These are phyloP conservation scores for Eolophus roseicapilla DNA, from an alignment of 2,113 vertebrate genomes.

Conservation along the genomic window DNA sequence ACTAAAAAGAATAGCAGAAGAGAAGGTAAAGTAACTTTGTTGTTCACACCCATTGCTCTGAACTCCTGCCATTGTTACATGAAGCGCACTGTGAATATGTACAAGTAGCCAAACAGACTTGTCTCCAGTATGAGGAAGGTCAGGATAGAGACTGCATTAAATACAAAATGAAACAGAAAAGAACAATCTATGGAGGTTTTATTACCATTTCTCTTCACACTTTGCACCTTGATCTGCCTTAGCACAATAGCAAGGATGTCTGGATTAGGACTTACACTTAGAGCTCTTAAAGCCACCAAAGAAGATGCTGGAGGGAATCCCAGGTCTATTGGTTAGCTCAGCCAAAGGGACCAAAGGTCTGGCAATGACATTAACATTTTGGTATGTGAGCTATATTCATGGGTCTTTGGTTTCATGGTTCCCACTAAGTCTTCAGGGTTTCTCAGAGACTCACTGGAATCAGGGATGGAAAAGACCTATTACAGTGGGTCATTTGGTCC, in stretches of 20 bases:
- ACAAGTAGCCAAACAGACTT: rapidly evolving
- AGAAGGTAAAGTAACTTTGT: background rate
- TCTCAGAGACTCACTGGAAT: constrained; percentile 10
- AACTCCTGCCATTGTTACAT: background rate
- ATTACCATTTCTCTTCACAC: background rate
- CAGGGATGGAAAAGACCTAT: constrained; percentile 5
- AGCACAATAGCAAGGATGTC: background rate
- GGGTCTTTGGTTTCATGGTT: background rate
- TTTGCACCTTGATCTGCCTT: background rate
- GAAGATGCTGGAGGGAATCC: constrained; percentile 40
- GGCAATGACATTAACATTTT: background rate
- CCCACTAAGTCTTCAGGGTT: background rate
- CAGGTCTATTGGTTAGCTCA: background rate
- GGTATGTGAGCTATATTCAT: background rate
- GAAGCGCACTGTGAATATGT: no score
- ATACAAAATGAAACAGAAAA: background rate
- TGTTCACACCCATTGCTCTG: background rate
- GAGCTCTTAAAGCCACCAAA: background rate
- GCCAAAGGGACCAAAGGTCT: constrained; percentile 13
- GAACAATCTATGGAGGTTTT: background rate
- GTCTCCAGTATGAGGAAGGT: background rate
- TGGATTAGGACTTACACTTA: background rate
- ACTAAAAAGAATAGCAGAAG: background rate
- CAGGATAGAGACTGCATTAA: no score
- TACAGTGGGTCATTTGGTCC: background rate